Conservation (phyloP, 2,888 invertebrate genomes). For the Pardosa pseudoannulata region DNA sequence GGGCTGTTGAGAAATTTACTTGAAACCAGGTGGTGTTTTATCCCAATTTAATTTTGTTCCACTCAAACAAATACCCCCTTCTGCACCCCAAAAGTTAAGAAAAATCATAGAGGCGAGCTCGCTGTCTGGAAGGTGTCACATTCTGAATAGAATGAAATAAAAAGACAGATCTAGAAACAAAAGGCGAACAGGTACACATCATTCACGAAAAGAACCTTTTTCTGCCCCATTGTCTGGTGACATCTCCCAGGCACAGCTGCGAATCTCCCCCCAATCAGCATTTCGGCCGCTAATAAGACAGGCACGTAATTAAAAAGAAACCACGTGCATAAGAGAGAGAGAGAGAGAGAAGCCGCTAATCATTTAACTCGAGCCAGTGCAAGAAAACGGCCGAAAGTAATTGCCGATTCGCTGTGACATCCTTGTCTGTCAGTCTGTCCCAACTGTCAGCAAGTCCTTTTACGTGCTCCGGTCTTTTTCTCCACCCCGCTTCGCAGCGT, state of each 20-base stretch:
- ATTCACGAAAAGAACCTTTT: not conserved
- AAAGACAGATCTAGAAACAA: too few species aligned
- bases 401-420: not conserved
- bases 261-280: not conserved
- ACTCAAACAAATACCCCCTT: too few species aligned
- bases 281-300: slow-evolving; percentile 5
- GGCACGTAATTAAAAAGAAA: slow-evolving; percentile 5
- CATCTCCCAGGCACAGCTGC: not conserved
- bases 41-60: too few species aligned
- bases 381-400: not conserved
- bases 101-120: too few species aligned
- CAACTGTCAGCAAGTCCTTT: slow-evolving; percentile 12
- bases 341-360: not conserved
- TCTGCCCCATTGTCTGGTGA: not conserved
- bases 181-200: too few species aligned
- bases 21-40: too few species aligned
- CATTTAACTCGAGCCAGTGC: slow-evolving; percentile 3
- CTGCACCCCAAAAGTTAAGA: too few species aligned
- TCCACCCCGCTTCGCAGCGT: not conserved
- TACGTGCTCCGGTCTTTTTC: not conserved
- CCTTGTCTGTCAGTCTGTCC: slow-evolving; percentile 15
- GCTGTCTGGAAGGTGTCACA: too few species aligned
- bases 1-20: too few species aligned
- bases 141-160: too few species aligned
- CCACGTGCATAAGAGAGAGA: not conserved